Base-by-base conservation (phyloP, 2,888 invertebrate genomes). In the Caenorhabditis zanzibari region DNA sequence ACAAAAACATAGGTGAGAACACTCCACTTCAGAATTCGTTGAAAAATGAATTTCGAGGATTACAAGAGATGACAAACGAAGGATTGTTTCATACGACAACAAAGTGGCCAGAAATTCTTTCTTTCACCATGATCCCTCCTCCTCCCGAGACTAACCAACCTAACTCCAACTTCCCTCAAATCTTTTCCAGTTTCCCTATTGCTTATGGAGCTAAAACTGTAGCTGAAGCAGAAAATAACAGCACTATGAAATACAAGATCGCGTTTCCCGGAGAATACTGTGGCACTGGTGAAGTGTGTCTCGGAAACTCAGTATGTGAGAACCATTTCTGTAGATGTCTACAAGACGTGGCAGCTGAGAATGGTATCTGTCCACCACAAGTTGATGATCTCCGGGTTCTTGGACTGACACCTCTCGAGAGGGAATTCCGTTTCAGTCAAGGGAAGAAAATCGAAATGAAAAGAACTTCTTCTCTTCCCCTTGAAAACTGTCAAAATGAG, bases 191-290 rank as follows among this genome's bases (percentile, higher is more conserved):
- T 59, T 83, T 84, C 19, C 85, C 85, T 14, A 80, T 85, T 26
- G 86, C 81, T 9, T 79, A 81, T 64, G 84, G 82, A 7, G 80
- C 82, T 2, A 81, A 84, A 44, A 85, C 80, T 26, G 84, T 82
- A 2, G 82, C 85, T 0, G 86, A 84, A 72, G 81, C 85, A 19
- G 73, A 74, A 19, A 64, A 77, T 47, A 81, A 73, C 54, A 52
- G 49, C 19, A 73, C 75, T 0, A 66, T 81, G 47, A 86, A 83
- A 19, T 76, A 82, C 24, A 84, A 79, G 28, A 73, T 84, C 16
- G 88, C 90, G 14, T 85, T 89, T 84, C 92, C 92, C 12, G 92
- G 92, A 16, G 91, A 91, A 64, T 88, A 83, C 66, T 92, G 92
- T 71, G 88, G 86, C 22, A 84, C 75, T 54, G 87, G 85, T 0